Percentiles rank a stretch among this genome's conserved stretches.
These are phyloP conservation scores for Dasypolia templi DNA, from an alignment of 2,888 invertebrate genomes.

Conservation along the genomic window DNA sequence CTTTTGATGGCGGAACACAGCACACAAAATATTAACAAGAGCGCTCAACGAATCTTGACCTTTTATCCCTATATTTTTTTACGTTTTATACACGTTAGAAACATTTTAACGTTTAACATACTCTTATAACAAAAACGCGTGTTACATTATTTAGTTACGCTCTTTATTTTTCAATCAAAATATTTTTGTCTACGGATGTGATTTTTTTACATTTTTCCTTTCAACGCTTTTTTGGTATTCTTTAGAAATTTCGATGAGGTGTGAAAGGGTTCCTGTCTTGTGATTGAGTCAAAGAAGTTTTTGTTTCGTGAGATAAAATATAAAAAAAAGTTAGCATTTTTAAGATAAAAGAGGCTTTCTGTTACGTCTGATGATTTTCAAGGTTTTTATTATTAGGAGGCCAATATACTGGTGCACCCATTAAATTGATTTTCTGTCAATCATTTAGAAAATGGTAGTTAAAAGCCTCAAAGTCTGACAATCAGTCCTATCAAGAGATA, in stretches of 20 bases:
- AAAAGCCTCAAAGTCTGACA: not conserved
- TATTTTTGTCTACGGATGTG: conserved; percentile 85
- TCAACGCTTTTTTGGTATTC: conserved; percentile 74
- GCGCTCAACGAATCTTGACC: conserved; percentile 53
- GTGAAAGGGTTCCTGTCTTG: conserved; percentile 85
- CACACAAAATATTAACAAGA: conserved; percentile 5
- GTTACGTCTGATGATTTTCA: conserved; percentile 34
- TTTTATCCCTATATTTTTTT: conserved; percentile 32
- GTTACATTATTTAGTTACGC: conserved; percentile 82
- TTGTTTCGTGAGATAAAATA: conserved; percentile 62
- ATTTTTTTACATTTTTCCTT: conserved; percentile 77
- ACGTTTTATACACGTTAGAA: conserved; percentile 25
- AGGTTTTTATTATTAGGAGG: conserved; percentile 5
- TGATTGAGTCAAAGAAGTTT: conserved; percentile 84
- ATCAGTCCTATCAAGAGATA: not conserved
- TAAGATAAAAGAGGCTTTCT: conserved; percentile 57
- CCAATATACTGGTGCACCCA: not conserved
- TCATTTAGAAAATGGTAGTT: not conserved
- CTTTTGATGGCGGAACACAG: not conserved
- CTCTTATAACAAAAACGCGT: conserved; percentile 70
- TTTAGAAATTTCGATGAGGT: conserved; percentile 85
- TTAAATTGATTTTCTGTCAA: not conserved
- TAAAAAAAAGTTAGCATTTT: conserved; percentile 60
- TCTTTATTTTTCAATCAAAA: conserved; percentile 90
- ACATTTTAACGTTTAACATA: conserved; percentile 57